phyloP scores from a whole-genome alignment of 2,113 vertebrate species.

The Sturnira hondurensis region DNA sequence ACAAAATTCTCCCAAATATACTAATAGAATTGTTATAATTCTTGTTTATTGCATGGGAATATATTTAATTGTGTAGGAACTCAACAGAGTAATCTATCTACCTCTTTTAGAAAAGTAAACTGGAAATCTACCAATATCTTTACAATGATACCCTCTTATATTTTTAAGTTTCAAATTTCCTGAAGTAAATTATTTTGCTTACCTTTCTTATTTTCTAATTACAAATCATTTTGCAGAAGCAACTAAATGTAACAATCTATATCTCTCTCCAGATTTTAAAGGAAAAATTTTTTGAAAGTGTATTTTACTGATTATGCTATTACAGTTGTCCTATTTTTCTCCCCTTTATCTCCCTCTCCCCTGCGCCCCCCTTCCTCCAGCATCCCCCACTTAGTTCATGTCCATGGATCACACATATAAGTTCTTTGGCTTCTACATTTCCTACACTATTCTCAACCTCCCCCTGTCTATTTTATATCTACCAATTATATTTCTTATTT shows the following conservation, averaged over 20 bases:
- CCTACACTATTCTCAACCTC: too few relatives aligned
- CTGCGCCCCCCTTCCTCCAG: too few relatives aligned
- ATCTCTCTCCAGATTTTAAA: background rate
- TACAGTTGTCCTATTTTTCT: too few relatives aligned
- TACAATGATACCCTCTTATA: background rate
- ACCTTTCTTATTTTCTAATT: constrained; percentile 7
- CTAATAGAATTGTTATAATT: background rate
- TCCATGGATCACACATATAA: too few relatives aligned
- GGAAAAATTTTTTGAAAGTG: too few relatives aligned
- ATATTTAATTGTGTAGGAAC: background rate
- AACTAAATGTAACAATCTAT: background rate
- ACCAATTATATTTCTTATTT: too few relatives aligned
- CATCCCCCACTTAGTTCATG: too few relatives aligned
- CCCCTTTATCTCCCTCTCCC: too few relatives aligned
- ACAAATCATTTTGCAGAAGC: background rate
- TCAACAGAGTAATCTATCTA: background rate
- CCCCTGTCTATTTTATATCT: too few relatives aligned
- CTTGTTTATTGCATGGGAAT: background rate
- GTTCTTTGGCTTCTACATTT: too few relatives aligned
- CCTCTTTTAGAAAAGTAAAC: background rate
- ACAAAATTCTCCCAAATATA: background rate
- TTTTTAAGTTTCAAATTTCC: background rate
- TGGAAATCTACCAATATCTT: background rate
- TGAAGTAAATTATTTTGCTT: background rate
- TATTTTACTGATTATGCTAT: too few relatives aligned